Base-by-base conservation (phyloP, 2,113 vertebrate species). In the Ornithorhynchus anatinus region DNA sequence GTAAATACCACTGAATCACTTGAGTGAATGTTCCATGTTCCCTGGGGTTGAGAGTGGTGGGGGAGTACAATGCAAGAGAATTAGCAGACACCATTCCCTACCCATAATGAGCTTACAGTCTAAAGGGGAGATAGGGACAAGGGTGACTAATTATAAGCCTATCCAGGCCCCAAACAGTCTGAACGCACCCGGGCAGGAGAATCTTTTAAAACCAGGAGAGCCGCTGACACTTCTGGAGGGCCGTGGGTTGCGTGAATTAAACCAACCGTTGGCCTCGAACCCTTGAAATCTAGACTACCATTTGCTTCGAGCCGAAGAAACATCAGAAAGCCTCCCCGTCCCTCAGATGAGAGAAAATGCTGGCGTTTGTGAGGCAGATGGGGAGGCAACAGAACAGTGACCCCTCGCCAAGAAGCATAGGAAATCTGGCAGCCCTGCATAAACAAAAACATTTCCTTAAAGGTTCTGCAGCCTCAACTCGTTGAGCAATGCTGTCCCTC, bases 401-500 rank as follows among this genome's bases (percentile, higher is more conserved):
- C 83, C 87, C 25, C 1, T 47, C 73, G 80, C 82, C 78, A 80
- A 84, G 81, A 75, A 71, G 72, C 79, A 53, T 54, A 85, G 89
- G 89, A 92, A 91, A 86, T 89, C 87, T 89, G 86, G 82, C 81
- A 80, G 78, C 0, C 1, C 80, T 91, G 42, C 77, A 69, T 71
- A 91, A 91, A 91, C 80, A 90, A 84, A 89, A 88, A 81, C 84
- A 86, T 88, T 92, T 90, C 86, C 88, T 89, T 67, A 56, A 62
- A 77, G 83, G 77, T 80, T 50, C 61, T 0, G 58, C 42, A 40
- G 81, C 84, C 78, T 59, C 37, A 2, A 63, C 75, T 61, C 71
- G 59, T 38, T 20, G 2, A 63, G 79, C 0, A 77, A 76, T 64
- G 10, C 36, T n/a, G n/a, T n/a, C 75, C 86, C 81, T 56, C 33